Percentiles rank a stretch among this genome's conserved stretches.
Evolutionary conservation across 2,113 vertebrate species (phyloP).

Genomic region (Mystacornis crossleyi): DNA sequence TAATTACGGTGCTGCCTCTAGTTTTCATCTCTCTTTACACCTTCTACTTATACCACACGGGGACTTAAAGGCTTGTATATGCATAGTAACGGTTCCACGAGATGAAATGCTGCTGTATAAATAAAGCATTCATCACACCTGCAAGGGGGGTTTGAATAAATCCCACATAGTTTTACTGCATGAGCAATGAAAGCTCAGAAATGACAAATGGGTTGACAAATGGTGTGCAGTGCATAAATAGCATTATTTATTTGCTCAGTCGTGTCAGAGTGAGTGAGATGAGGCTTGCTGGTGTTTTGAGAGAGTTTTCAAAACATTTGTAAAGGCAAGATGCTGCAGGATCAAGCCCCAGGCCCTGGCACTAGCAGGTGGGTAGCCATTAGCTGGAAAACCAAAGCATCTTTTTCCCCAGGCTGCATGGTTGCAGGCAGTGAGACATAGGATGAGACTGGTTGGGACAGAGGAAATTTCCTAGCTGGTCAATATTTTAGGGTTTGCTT

Average conservation of each 20-base stretch:
- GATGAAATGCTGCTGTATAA: slow-evolving; percentile 8
- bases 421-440: not conserved
- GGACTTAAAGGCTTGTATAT: not conserved
- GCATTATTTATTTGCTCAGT: slow-evolving; percentile 45
- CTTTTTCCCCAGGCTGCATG: not conserved
- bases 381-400: not conserved
- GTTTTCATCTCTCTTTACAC: not conserved
- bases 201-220: slow-evolving; percentile 49
- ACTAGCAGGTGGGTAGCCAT: not conserved
- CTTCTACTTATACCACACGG: not conserved
- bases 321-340: not conserved
- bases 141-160: not conserved
- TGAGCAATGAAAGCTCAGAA: not conserved
- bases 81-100: not conserved
- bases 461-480: not conserved
- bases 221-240: not conserved
- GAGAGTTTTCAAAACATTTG: not conserved
- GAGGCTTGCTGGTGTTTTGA: not conserved
- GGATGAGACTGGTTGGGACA: not conserved
- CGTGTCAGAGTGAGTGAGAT: not conserved
- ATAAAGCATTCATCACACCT: slow-evolving; percentile 48
- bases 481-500: not conserved
- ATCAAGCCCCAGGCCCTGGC: not conserved
- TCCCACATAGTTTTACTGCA: not conserved
- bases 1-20: accelerated